Conservation (phyloP, 2,888 invertebrate species). For the Nephrotoma appendiculata region DNA sequence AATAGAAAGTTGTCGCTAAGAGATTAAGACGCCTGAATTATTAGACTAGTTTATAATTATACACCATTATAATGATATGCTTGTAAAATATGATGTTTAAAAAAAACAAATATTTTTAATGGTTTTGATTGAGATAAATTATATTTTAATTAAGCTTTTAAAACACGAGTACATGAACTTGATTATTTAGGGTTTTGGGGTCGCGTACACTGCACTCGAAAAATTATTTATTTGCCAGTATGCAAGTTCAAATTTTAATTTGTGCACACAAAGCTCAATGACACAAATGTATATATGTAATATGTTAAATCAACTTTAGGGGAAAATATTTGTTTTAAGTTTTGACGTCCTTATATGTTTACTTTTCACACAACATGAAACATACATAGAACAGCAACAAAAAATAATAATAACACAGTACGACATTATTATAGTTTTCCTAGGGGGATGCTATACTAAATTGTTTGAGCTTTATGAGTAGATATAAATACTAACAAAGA, state of each 20-base stretch:
- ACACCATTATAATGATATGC: neutral
- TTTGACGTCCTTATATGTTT: neutral
- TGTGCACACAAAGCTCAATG: neutral
- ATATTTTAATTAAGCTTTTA: neutral
- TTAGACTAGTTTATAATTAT: neutral
- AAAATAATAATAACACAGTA: neutral
- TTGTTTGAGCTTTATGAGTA: neutral
- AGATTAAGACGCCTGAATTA: neutral
- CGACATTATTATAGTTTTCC: neutral
- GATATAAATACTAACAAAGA: neutral
- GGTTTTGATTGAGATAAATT: neutral
- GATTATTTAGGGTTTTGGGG: neutral
- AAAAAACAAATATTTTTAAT: neutral
- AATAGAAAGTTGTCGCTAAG: neutral
- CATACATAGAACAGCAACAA: neutral
- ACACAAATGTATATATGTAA: neutral
- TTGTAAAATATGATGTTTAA: neutral
- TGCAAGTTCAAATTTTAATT: neutral
- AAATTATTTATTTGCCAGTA: too few relatives aligned
- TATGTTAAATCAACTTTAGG: neutral
- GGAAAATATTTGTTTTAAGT: neutral
- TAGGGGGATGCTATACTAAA: neutral
- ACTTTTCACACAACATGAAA: neutral
- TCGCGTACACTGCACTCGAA: too few relatives aligned
- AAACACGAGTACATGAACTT: neutral